These are phyloP conservation scores for Falco novaeseelandiae DNA, from an alignment of 2,797 vertebrate species.

Conservation along the genomic window DNA sequence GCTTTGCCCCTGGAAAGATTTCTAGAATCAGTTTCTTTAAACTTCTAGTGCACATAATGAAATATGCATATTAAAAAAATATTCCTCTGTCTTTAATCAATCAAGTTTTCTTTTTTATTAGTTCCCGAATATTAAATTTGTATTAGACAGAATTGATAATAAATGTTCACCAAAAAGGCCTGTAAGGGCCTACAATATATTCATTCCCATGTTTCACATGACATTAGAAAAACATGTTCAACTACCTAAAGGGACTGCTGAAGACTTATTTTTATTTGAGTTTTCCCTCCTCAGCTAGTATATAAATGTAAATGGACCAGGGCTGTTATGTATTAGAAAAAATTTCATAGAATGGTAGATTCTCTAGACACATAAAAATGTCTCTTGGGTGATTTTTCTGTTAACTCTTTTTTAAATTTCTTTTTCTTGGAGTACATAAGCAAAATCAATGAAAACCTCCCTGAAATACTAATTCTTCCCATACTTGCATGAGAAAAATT, in stretches of 20 bases:
- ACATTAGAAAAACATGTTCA: neutral
- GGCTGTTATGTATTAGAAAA: neutral
- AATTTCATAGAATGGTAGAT: neutral
- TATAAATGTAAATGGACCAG: neutral
- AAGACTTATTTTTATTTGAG: neutral
- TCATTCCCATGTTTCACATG: neutral
- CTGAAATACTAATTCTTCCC: neutral
- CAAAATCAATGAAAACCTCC: neutral
- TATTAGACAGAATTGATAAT: neutral
- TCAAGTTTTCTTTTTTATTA: neutral
- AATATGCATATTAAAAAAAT: neutral
- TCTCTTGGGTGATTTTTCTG: neutral
- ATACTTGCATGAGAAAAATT: neutral
- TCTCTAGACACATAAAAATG: neutral
- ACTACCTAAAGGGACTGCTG: neutral
- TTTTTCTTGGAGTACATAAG: neutral
- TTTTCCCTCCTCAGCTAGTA: neutral
- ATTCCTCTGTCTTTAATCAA: neutral
- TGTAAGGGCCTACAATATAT: neutral
- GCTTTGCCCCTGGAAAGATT: neutral
- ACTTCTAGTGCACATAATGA: neutral
- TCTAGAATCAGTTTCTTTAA: neutral
- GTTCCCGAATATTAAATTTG: neutral
- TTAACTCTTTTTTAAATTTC: neutral
- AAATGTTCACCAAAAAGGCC: neutral